Evolutionary conservation across 1,140 invertebrate species (phyloP).

Genomic region (Apis mellifera): DNA sequence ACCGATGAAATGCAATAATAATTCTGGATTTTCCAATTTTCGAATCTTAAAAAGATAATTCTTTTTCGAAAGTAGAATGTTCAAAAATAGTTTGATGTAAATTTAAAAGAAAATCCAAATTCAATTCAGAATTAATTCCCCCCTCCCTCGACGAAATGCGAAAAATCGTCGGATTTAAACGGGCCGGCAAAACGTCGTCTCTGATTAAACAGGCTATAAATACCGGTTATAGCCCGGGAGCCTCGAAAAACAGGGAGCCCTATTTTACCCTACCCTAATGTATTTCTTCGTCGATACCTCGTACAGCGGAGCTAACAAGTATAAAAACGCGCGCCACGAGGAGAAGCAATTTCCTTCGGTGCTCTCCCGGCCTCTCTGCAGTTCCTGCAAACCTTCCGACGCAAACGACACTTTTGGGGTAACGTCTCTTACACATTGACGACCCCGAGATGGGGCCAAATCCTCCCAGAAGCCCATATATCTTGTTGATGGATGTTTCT

Average conservation of each 20-base stretch:
- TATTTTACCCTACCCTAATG: slow-evolving; percentile 45
- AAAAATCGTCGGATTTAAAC: not conserved
- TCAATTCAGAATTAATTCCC: too few relatives aligned
- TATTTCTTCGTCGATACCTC: slow-evolving; percentile 57
- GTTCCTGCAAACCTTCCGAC: slow-evolving; percentile 1
- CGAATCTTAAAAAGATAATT: too few relatives aligned
- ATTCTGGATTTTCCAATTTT: too few relatives aligned
- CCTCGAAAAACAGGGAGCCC: not conserved
- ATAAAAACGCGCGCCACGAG: slow-evolving; percentile 30
- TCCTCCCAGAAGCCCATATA: slow-evolving; percentile 58
- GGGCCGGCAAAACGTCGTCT: not conserved
- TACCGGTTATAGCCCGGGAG: slow-evolving; percentile 12
- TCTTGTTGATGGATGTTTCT: slow-evolving; percentile 67
- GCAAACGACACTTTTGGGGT: slow-evolving; percentile 30
- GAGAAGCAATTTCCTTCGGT: slow-evolving; percentile 56
- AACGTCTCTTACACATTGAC: slow-evolving; percentile 29
- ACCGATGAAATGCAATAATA: too few relatives aligned
- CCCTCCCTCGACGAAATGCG: too few relatives aligned
- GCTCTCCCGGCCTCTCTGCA: not conserved
- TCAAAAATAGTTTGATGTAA: too few relatives aligned
- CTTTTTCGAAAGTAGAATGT: too few relatives aligned
- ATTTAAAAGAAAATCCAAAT: too few relatives aligned
- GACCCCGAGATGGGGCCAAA: slow-evolving; percentile 27
- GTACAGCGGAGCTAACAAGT: not conserved
- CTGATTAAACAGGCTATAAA: slow-evolving; percentile 13